Evolutionary conservation across 1,140 invertebrate genomes (phyloP), one percentile per base, ranked within the genome.

Genomic region (Reticulitermes speratus): DNA sequence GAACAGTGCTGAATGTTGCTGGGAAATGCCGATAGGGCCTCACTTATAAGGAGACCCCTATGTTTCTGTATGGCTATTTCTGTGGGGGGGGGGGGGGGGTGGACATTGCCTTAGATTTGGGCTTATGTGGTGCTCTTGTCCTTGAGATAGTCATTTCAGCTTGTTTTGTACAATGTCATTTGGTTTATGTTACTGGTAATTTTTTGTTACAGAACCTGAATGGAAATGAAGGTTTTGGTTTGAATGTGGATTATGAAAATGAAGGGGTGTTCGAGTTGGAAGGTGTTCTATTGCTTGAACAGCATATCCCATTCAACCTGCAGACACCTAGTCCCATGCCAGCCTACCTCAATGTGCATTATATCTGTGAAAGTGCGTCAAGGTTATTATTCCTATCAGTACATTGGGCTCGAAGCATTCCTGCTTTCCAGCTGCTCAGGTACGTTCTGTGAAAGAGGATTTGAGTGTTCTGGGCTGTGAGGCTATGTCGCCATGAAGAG

Each of bases 291-390:
- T 90, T 96, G 48, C 92, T 92, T n/a, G 95, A 95, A 86, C 92
- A 93, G 38, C 93, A 96, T 89, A 93, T 95, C 85, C 89, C 93
- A 32, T 98, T 98, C 89, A 95, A 96, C 89, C 91, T 98, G 87
- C 96, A 96, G 88, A 95, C 96, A 14, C 97, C 97, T 25, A 95
- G 94, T 69, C 95, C 96, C 83, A 95, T 96, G 87, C 96, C 96
- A 75, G 92, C 95, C 30, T 97, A 96, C 91, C 92, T 97, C 85
- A 97, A 97, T 89, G 94, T 97, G 87, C 96, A 97, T 91, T 97
- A 96, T 89, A 97, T 98, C 84, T 98, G 97, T 92, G 97, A 98
- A 92, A 97, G 96, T 90, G 96, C 97, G 14, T 97, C 97, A 30
- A 92, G 97, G 88, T 92, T 98, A 82, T 92, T 98, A 55, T 98